These are phyloP conservation scores for Peromyscus attwateri DNA, from an alignment of 2,797 vertebrate species.

Conservation along the genomic window DNA sequence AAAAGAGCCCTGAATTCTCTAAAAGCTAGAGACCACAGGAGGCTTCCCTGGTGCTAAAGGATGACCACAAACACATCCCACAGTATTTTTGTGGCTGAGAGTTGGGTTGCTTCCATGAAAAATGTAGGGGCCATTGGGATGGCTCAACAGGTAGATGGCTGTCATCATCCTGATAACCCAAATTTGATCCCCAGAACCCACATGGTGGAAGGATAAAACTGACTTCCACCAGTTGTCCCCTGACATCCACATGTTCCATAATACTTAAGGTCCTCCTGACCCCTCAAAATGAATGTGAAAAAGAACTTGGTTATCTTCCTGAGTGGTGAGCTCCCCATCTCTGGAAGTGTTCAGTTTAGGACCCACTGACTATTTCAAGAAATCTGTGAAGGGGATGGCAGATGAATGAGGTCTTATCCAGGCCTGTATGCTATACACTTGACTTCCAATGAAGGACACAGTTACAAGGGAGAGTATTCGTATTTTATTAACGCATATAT, in stretches of 20 bases:
- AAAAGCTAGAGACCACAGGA: not conserved
- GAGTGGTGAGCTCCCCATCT: not conserved
- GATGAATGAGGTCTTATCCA: not conserved
- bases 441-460: constrained; percentile 36
- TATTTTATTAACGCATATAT: constrained; percentile 55
- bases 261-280: not conserved
- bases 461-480: not conserved
- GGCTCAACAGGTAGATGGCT: not conserved
- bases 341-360: not conserved
- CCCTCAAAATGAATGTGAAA: not conserved
- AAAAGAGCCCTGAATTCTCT: not conserved
- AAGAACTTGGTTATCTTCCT: not conserved
- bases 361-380: not conserved
- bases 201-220: not conserved
- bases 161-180: not conserved
- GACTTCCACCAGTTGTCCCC: not conserved
- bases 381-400: not conserved
- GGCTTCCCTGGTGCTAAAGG: not conserved
- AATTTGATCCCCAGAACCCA: not conserved
- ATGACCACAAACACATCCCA: not conserved
- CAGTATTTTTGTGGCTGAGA: not conserved
- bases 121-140: not conserved
- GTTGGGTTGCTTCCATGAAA: not conserved
- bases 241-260: not conserved
- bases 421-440: not conserved